Evolutionary conservation across 2,888 invertebrate genomes (phyloP).

Genomic region (Eupithecia dodoneata): DNA sequence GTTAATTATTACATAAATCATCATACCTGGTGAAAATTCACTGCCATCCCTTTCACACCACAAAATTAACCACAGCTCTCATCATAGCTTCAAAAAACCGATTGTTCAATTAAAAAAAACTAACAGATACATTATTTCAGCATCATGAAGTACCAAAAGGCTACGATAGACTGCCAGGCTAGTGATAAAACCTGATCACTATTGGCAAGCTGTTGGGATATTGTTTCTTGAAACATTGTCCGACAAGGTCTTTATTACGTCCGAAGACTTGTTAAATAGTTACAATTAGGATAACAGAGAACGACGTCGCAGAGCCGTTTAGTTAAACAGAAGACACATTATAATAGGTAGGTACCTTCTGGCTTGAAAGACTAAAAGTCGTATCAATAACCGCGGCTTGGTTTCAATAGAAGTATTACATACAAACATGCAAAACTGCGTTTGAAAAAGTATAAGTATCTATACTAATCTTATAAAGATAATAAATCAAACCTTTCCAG

Average conservation of each 20-base stretch:
- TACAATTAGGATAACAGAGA: conserved; percentile 34
- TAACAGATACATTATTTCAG: neutral
- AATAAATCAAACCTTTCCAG: neutral
- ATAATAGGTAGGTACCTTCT: neutral
- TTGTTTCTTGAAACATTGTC: conserved; percentile 34
- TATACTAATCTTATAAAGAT: conserved; percentile 61
- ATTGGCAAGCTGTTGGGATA: conserved; percentile 31
- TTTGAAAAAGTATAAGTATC: conserved; percentile 39
- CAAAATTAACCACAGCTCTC: neutral
- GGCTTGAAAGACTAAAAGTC: neutral
- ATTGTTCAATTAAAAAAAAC: neutral
- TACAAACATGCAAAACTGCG: neutral
- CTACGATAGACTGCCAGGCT: conserved; percentile 6
- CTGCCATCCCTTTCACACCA: neutral
- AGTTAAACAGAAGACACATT: conserved; percentile 8
- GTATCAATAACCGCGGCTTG: neutral
- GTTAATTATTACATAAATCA: conserved; percentile 25
- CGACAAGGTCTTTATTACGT: conserved; percentile 27
- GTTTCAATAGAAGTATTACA: neutral
- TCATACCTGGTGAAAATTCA: conserved; percentile 22
- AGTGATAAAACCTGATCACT: conserved; percentile 26
- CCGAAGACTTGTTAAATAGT: conserved; percentile 24
- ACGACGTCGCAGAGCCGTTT: conserved; percentile 29
- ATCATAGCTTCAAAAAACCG: neutral
- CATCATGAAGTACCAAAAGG: neutral